Evolutionary conservation across 2,888 invertebrate genomes (phyloP), one percentile per base, ranked within the genome.

Genomic region (Zeuzera pyrina): DNA sequence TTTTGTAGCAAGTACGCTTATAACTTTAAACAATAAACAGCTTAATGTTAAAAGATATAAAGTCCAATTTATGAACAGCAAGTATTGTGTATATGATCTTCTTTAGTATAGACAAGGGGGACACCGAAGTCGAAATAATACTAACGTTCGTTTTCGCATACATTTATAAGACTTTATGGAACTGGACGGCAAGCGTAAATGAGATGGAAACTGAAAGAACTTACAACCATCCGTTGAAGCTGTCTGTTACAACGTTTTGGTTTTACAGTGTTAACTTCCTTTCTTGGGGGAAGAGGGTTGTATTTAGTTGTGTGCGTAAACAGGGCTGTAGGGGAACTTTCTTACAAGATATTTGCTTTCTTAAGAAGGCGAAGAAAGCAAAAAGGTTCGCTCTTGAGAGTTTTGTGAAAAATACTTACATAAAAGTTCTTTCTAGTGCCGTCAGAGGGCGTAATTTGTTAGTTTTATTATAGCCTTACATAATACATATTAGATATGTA

Each of bases 351-450:
- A 64, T 66, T 57, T 45, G 54, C 58, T 74, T 81, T 78, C 78
- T 76, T 79, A 81, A 74, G 74, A 78, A 81, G 54, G 66, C 63
- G 72, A 79, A 81, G 78, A 79, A 83, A 77, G 52, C 60, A 64
- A 67, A 77, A 81, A 78, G 77, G 78, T 73, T 78, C 64, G 58
- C 68, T 68, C 71, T 81, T 66, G 68, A 70, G 52, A 62, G 66
- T 76, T 77, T 74, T 60, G 66, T 65, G 70, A 78, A 81, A 81
- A 79, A 79, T 72, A 56, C 45, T 41, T 37, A 47, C 63, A 42
- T 62, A 38, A 43, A 39, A 52, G 68, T 83, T 74, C 74, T 19
- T 10, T 32, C 43, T 34, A 13, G 14, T 31, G 30, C 49, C 64
- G 57, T 42, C 32, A 83, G 83, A 81, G 76, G 83, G 78, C 83